Evolutionary conservation across 1,140 invertebrate genomes (phyloP).

Genomic region (Reticulitermes speratus): DNA sequence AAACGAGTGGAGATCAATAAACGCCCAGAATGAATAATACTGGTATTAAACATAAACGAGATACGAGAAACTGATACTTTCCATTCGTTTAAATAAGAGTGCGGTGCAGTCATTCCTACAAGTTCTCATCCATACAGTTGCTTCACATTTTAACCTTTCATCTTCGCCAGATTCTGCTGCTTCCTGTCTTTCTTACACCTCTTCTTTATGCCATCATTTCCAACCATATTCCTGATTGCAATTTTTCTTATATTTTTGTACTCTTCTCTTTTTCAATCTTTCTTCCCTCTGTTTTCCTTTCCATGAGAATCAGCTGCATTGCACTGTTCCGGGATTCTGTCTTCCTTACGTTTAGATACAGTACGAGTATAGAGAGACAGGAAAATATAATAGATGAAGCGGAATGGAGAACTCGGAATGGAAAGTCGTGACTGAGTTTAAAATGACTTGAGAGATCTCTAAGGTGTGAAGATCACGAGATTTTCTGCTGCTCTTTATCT

Average conservation of each 20-base stretch:
- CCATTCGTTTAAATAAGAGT: too few relatives aligned
- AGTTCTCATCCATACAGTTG: too few relatives aligned
- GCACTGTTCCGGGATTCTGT: background rate
- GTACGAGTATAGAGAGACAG: background rate
- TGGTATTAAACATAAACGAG: too few relatives aligned
- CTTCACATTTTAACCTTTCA: background rate
- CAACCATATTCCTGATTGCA: background rate
- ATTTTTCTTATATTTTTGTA: background rate
- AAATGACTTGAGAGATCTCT: background rate
- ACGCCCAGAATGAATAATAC: too few relatives aligned
- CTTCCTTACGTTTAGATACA: background rate
- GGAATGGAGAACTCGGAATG: background rate
- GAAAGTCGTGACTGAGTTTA: conserved; percentile 7
- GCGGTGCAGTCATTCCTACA: too few relatives aligned
- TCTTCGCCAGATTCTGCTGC: background rate
- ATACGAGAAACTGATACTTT: too few relatives aligned
- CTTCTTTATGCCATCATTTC: background rate
- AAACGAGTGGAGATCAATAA: too few relatives aligned
- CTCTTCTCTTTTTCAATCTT: background rate
- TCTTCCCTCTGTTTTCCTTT: background rate
- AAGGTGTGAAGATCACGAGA: conserved; percentile 10
- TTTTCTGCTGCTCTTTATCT: background rate
- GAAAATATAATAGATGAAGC: background rate
- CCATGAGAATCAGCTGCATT: background rate
- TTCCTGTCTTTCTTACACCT: background rate